Evolutionary conservation across 2,113 vertebrate species (phyloP).

Genomic region (Perccottus glenii): DNA sequence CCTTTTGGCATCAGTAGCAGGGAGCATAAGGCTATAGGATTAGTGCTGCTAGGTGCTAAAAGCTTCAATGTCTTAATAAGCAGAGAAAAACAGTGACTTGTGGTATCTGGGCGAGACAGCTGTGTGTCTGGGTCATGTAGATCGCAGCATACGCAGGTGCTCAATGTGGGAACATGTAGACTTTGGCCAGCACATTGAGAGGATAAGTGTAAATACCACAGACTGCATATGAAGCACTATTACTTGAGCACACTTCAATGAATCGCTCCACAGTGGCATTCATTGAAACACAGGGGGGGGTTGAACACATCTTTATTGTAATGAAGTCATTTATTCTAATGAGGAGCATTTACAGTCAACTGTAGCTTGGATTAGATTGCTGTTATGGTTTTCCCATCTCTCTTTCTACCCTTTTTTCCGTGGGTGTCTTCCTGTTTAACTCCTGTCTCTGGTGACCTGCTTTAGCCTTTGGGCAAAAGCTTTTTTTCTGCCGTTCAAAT

Average conservation of each 20-base stretch:
- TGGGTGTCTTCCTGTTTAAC: not conserved
- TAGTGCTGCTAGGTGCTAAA: conserved; percentile 76
- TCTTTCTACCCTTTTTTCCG: conserved; percentile 12
- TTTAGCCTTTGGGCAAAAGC: conserved; percentile 4
- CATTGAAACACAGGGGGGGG: conserved; percentile 68
- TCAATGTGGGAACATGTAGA: conserved; percentile 42
- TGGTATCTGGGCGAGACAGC: conserved; percentile 42
- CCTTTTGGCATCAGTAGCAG: conserved; percentile 58
- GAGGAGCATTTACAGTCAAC: conserved; percentile 55
- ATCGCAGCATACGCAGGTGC: conserved; percentile 37
- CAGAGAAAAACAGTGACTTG: conserved; percentile 38
- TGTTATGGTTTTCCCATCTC: conserved; percentile 15
- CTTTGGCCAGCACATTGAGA: conserved; percentile 45
- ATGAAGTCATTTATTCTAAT: conserved; percentile 71
- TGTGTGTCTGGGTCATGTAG: conserved; percentile 25
- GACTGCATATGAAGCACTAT: conserved; percentile 60
- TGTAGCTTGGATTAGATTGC: conserved; percentile 38
- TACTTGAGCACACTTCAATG: conserved; percentile 65
- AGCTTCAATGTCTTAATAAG: conserved; percentile 72
- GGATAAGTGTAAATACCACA: conserved; percentile 70
- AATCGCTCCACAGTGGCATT: conserved; percentile 58
- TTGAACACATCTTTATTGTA: conserved; percentile 67
- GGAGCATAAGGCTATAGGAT: conserved; percentile 72
- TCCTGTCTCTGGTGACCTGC: conserved; percentile 7
- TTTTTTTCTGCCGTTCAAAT: not conserved